A percentile compares a stretch with the other conserved stretches of the same genome.
These are phyloP conservation scores for Stenurella melanura DNA, from an alignment of 2,888 invertebrate genomes.

Conservation along the genomic window DNA sequence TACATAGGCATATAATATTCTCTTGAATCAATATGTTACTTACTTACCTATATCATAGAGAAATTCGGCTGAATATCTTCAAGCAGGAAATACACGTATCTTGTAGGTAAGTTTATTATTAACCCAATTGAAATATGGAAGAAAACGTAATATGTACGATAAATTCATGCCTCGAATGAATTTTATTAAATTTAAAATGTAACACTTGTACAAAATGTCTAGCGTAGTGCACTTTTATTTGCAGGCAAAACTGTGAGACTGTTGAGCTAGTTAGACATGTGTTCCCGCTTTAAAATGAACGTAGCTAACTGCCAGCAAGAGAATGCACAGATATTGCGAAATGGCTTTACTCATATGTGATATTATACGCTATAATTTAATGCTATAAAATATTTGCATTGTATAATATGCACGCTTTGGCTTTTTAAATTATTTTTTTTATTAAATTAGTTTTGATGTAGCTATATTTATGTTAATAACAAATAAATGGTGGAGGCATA, in stretches of 20 bases:
- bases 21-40: no score
- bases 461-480: no score
- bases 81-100: no score
- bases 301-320: background rate
- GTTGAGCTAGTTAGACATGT: constrained; percentile 28
- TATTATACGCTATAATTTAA: background rate
- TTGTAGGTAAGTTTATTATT: background rate
- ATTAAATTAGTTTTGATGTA: no score
- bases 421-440: no score
- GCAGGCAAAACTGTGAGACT: constrained; percentile 27
- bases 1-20: no score
- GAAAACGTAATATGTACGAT: constrained; percentile 2
- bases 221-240: constrained; percentile 25
- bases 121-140: background rate
- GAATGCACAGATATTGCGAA: constrained; percentile 53
- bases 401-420: no score
- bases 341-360: constrained; percentile 60
- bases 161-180: constrained; percentile 24
- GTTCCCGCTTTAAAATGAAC: constrained; percentile 24
- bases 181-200: constrained; percentile 28
- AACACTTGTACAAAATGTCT: constrained; percentile 33
- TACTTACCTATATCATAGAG: no score
- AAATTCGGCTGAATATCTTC: no score
- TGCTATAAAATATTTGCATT: background rate
- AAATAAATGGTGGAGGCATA: no score